phyloP scores from a whole-genome alignment of 2,113 vertebrate genomes.

The Peucedramus taeniatus region DNA sequence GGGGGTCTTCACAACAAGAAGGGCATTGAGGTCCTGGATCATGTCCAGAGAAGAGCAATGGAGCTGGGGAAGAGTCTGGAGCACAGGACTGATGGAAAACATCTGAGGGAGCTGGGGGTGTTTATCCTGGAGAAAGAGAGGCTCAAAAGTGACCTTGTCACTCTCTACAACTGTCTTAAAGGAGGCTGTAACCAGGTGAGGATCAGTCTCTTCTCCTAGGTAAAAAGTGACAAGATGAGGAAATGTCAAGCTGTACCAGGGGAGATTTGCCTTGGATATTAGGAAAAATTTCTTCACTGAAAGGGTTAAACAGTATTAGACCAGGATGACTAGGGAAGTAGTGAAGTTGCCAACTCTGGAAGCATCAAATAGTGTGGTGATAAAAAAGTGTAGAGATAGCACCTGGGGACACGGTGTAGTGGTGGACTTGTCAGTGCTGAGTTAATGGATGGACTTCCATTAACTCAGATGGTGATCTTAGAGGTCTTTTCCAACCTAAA shows the following conservation, averaged over 20 bases:
- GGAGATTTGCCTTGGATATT: not conserved
- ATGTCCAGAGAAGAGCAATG: fast-evolving
- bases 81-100: too few relatives aligned
- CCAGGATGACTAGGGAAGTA: not conserved
- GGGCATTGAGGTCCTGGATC: not conserved
- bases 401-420: not conserved
- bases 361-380: too few relatives aligned
- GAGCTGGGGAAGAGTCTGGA: not conserved
- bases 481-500: not conserved
- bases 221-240: fast-evolving
- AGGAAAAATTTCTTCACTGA: not conserved
- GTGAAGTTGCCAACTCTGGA: not conserved
- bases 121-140: not conserved
- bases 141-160: not conserved
- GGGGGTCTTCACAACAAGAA: not conserved
- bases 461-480: not conserved
- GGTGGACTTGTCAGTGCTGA: too few relatives aligned
- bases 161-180: not conserved
- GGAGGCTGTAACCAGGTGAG: too few relatives aligned
- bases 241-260: not conserved
- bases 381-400: not conserved
- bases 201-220: not conserved
- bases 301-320: not conserved
- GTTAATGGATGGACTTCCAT: not conserved
- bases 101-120: not conserved